Percentiles rank a stretch among this genome's conserved stretches.
Conservation (phyloP, 2,113 vertebrate species). For the Carollia perspicillata region DNA sequence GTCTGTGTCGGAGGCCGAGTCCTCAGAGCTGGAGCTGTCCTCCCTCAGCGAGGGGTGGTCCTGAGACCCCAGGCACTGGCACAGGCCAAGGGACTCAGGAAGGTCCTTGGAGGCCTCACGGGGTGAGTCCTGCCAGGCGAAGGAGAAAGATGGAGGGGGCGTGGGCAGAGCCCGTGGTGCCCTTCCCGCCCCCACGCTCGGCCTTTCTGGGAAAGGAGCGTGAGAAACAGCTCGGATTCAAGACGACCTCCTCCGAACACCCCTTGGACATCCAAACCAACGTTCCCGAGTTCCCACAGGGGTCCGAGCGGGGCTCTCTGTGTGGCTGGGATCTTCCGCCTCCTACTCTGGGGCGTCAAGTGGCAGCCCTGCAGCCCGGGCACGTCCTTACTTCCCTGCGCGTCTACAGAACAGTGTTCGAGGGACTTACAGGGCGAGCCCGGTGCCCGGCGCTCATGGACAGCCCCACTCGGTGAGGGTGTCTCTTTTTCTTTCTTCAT, state of each 20-base stretch:
- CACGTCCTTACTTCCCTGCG: not conserved
- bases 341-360: not conserved
- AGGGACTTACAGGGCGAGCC: not conserved
- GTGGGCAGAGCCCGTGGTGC: not conserved
- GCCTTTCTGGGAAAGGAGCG: not conserved
- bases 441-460: no score
- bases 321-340: no score
- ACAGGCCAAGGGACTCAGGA: not conserved
- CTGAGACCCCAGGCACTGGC: not conserved
- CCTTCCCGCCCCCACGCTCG: not conserved
- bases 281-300: not conserved
- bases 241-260: not conserved
- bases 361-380: not conserved
- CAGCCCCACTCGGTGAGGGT: not conserved
- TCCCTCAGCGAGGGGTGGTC: conserved; percentile 65
- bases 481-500: not conserved
- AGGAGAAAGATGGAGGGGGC: not conserved
- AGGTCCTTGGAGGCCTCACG: not conserved
- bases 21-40: not conserved
- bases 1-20: not conserved
- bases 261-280: not conserved
- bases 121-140: not conserved
- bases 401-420: no score
- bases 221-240: not conserved
- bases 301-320: not conserved